A percentile compares a stretch with the other conserved stretches of the same genome.
These are phyloP conservation scores for Champsocephalus gunnari DNA, from an alignment of 2,797 vertebrate genomes.

Conservation along the genomic window DNA sequence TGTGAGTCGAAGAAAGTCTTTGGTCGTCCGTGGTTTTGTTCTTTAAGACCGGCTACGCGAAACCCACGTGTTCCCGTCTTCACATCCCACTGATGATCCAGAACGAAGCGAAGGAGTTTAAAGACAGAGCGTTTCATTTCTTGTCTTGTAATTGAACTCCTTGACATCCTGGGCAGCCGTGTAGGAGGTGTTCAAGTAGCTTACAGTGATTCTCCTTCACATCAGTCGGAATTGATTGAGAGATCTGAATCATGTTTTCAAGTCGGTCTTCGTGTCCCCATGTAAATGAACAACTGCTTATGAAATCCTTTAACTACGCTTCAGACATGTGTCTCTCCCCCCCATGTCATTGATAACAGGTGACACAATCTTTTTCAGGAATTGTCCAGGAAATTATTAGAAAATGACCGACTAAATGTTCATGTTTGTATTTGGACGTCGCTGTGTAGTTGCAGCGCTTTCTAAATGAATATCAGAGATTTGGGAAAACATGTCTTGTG, in stretches of 20 bases:
- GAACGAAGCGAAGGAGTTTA: slow-evolving; percentile 37
- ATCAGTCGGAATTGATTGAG: neutral
- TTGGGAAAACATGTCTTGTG: neutral
- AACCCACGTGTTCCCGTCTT: slow-evolving; percentile 22
- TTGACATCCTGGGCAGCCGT: slow-evolving; percentile 13
- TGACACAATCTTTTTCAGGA: neutral
- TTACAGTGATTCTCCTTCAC: neutral
- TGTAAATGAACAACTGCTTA: neutral
- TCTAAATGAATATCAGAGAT: too few species aligned
- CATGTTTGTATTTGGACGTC: neutral
- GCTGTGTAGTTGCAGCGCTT: too few species aligned
- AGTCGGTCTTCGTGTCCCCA: neutral
- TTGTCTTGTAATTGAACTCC: slow-evolving; percentile 17
- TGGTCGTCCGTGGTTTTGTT: slow-evolving; percentile 54
- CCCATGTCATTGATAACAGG: neutral
- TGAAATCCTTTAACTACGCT: neutral
- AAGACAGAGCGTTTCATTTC: slow-evolving; percentile 29
- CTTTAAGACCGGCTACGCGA: slow-evolving; percentile 32
- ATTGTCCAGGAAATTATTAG: neutral
- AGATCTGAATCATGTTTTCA: neutral
- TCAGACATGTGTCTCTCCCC: neutral
- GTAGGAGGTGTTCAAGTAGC: slow-evolving; percentile 4
- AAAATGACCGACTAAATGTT: neutral
- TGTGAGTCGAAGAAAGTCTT: slow-evolving; percentile 20
- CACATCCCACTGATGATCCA: slow-evolving; percentile 22